Evolutionary conservation across 2,797 vertebrate species (phyloP).

Genomic region (Danio albolineatus): DNA sequence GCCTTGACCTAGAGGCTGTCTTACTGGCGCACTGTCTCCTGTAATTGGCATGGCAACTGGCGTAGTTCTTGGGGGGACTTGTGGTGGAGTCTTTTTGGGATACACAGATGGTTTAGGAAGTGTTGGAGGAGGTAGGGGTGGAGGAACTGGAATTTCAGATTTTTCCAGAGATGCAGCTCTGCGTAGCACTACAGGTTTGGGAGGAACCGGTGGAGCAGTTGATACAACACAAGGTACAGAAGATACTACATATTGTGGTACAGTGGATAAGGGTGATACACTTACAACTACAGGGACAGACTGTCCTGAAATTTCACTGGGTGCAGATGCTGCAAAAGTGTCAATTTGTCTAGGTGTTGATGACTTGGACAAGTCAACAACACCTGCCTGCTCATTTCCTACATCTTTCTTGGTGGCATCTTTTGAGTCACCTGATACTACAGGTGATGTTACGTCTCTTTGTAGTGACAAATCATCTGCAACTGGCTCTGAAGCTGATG

Average conservation of each 20-base stretch:
- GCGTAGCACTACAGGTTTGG: slow-evolving; percentile 85
- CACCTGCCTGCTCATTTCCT: slow-evolving; percentile 59
- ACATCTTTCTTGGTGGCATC: slow-evolving; percentile 12
- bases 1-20: slow-evolving; percentile 71
- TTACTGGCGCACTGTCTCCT: slow-evolving; percentile 68
- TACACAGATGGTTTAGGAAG: slow-evolving; percentile 90
- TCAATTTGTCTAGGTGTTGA: slow-evolving; percentile 43
- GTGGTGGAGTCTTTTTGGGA: slow-evolving; percentile 86
- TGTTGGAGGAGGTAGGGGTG: slow-evolving; percentile 87
- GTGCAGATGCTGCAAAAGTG: slow-evolving; percentile 25
- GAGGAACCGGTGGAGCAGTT: slow-evolving; percentile 82
- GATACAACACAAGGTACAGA: slow-evolving; percentile 77
- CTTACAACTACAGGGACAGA: slow-evolving; percentile 66
- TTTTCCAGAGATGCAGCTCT: slow-evolving; percentile 87
- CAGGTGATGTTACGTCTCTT: slow-evolving; percentile 28
- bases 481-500: slow-evolving; percentile 20
- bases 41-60: slow-evolving; percentile 66
- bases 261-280: slow-evolving; percentile 78
- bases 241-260: slow-evolving; percentile 79
- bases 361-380: slow-evolving; percentile 73
- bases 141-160: slow-evolving; percentile 80
- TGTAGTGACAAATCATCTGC: slow-evolving; percentile 23
- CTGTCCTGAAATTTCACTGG: slow-evolving; percentile 59
- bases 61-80: slow-evolving; percentile 72
- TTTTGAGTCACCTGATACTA: not conserved